Conservation (phyloP, 2,797 vertebrate genomes). For the Diplodus puntazzo region DNA sequence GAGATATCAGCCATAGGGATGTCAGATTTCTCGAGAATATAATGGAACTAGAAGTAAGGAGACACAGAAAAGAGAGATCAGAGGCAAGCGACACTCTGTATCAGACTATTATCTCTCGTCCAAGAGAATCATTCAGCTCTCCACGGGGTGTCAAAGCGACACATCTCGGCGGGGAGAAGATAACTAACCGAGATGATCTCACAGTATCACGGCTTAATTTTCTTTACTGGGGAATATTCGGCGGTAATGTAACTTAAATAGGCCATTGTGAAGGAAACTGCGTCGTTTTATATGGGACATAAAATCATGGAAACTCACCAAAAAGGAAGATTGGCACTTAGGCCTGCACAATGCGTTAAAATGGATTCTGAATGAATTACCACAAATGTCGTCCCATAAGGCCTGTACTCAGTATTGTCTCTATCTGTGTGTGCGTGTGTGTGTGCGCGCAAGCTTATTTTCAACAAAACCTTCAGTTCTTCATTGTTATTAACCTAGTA, state of each 20-base stretch:
- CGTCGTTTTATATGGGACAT: conserved; percentile 79
- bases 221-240: conserved; percentile 81
- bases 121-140: conserved; percentile 76
- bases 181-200: conserved; percentile 83
- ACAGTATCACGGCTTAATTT: conserved; percentile 80
- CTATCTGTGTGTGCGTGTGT: conserved; percentile 30
- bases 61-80: conserved; percentile 19
- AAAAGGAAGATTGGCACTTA: conserved; percentile 84
- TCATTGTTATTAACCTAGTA: conserved; percentile 53
- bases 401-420: conserved; percentile 48
- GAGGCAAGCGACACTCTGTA: conserved; percentile 40
- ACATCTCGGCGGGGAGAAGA: conserved; percentile 77
- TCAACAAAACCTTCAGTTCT: conserved; percentile 16
- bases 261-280: conserved; percentile 79
- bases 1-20: too few relatives aligned
- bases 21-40: too few relatives aligned
- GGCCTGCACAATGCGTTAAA: conserved; percentile 72
- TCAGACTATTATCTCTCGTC: conserved; percentile 73
- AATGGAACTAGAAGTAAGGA: neutral
- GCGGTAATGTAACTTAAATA: conserved; percentile 83
- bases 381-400: conserved; percentile 80
- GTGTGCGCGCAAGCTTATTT: conserved; percentile 28
- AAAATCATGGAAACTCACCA: conserved; percentile 82
- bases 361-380: conserved; percentile 82
- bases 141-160: conserved; percentile 75